Conservation (phyloP, 2,888 invertebrate genomes). For the Protonemura montana region DNA sequence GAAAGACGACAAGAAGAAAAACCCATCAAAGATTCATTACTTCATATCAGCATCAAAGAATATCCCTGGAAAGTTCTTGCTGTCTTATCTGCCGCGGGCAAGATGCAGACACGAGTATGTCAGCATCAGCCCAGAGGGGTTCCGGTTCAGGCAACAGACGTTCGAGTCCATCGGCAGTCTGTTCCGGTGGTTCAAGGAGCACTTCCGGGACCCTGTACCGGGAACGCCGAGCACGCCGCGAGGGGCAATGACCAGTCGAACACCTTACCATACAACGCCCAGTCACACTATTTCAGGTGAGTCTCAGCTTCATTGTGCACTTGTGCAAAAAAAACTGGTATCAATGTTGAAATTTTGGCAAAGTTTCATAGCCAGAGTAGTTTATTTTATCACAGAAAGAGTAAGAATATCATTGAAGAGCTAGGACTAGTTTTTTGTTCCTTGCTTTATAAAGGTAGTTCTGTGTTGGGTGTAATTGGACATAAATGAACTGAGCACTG, state of each 20-base stretch:
- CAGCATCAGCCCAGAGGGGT: constrained; percentile 90
- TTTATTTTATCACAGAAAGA: no score
- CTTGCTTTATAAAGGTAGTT: no score
- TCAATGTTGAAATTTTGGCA: no score
- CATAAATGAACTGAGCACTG: no score
- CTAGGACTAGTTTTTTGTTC: no score
- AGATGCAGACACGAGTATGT: constrained; percentile 91
- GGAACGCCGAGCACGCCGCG: constrained; percentile 78
- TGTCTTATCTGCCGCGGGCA: constrained; percentile 90
- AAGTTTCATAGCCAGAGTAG: no score
- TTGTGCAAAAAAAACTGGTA: no score
- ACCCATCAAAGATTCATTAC: constrained; percentile 88
- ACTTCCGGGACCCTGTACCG: constrained; percentile 91
- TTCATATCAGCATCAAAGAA: constrained; percentile 83
- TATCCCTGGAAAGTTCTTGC: constrained; percentile 90
- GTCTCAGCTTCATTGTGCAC: no score
- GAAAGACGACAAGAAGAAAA: constrained; percentile 87
- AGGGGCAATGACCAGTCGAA: constrained; percentile 63
- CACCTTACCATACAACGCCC: constrained; percentile 64
- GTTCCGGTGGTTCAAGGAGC: constrained; percentile 97
- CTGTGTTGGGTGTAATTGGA: no score
- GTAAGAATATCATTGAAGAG: no score
- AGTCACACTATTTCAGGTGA: constrained; percentile 57
- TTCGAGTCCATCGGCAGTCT: constrained; percentile 83
- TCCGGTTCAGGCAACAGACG: constrained; percentile 86